phyloP scores from a whole-genome alignment of 2,888 invertebrate species.

The Isoperla grammatica region DNA sequence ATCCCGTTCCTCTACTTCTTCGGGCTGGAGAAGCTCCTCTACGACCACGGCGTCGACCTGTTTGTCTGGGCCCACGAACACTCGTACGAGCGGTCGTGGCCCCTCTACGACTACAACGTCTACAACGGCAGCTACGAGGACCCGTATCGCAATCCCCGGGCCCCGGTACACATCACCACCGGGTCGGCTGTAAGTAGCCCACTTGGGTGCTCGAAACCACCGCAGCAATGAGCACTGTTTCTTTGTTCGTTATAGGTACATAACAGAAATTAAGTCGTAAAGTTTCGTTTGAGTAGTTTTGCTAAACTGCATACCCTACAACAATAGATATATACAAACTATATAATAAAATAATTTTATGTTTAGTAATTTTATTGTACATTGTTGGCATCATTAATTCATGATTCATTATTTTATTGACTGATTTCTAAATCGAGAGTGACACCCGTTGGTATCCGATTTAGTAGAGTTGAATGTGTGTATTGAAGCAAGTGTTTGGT shows the following conservation, averaged over 20 bases:
- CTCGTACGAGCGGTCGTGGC: conserved; percentile 53
- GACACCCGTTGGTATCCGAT: too few species aligned
- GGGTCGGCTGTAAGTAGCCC: conserved; percentile 47
- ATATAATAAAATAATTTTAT: background rate
- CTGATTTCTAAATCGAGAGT: too few species aligned
- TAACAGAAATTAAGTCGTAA: too few species aligned
- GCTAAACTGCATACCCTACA: too few species aligned
- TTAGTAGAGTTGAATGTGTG: too few species aligned
- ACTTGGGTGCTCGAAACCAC: too few species aligned
- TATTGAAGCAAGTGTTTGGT: too few species aligned
- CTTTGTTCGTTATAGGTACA: too few species aligned
- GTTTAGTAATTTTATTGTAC: background rate
- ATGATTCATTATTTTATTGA: too few species aligned
- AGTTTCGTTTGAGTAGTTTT: too few species aligned
- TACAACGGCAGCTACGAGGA: conserved; percentile 46
- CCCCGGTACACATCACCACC: conserved; percentile 53
- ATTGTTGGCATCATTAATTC: too few species aligned
- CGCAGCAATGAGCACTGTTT: too few species aligned
- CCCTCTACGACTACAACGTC: conserved; percentile 50
- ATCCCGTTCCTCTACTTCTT: conserved; percentile 35
- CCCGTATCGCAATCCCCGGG: conserved; percentile 52
- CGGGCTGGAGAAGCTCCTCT: conserved; percentile 49
- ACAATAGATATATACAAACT: background rate
- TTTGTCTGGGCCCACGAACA: conserved; percentile 56
- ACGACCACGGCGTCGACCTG: conserved; percentile 53